phyloP scores from a whole-genome alignment of 2,888 invertebrate species.

The Acrocera orbiculus region DNA sequence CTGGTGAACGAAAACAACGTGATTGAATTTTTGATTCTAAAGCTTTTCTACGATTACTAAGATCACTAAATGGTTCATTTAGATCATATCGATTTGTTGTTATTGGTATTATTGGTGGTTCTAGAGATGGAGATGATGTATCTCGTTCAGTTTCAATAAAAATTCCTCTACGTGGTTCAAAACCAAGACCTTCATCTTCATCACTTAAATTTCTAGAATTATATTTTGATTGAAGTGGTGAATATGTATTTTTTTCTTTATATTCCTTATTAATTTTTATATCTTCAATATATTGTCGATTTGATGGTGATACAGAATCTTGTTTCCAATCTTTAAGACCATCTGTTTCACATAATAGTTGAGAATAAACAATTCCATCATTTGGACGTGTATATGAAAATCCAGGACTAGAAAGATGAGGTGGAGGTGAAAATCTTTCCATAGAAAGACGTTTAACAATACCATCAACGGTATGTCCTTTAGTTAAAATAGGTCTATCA shows the following conservation, averaged over 20 bases:
- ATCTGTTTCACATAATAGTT: slow-evolving; percentile 40
- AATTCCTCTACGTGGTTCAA: slow-evolving; percentile 41
- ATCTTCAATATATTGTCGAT: slow-evolving; percentile 33
- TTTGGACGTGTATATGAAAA: slow-evolving; percentile 59
- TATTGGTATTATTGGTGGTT: slow-evolving; percentile 45
- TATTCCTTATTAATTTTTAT: slow-evolving; percentile 15
- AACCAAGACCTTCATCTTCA: slow-evolving; percentile 64
- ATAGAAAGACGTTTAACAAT: slow-evolving; percentile 58
- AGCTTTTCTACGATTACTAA: slow-evolving; percentile 55
- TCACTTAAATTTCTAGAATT: slow-evolving; percentile 38
- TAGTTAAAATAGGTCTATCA: slow-evolving; percentile 48
- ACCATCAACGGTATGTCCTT: slow-evolving; percentile 55
- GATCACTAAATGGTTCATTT: slow-evolving; percentile 37
- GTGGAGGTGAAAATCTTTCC: slow-evolving; percentile 49
- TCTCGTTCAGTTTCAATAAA: slow-evolving; percentile 9
- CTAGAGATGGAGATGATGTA: slow-evolving; percentile 22
- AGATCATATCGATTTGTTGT: slow-evolving; percentile 37
- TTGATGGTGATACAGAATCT: slow-evolving; percentile 4
- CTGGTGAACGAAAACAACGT: slow-evolving; percentile 30
- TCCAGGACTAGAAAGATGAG: slow-evolving; percentile 56
- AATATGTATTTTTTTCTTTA: slow-evolving; percentile 9
- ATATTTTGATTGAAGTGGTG: slow-evolving; percentile 27
- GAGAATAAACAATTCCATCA: slow-evolving; percentile 56
- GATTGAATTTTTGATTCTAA: slow-evolving; percentile 59
- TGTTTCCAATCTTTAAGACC: slow-evolving; percentile 31